Percentiles rank a stretch among this genome's conserved stretches.
Conservation (phyloP, 2,888 invertebrate species). For the Osmoderma eremita region DNA sequence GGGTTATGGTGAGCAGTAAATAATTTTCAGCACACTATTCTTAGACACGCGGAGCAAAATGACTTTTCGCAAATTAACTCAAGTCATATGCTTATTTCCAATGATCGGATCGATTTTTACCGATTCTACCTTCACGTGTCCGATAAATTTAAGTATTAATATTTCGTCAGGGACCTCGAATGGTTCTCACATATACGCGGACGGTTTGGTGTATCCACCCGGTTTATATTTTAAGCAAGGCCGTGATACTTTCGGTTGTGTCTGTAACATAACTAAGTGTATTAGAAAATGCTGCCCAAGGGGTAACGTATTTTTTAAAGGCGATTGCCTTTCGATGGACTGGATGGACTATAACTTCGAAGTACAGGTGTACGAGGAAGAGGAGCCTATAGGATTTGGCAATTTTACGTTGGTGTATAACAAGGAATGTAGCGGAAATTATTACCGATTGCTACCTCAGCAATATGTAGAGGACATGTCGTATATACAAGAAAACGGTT, state of each 20-base stretch:
- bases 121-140: conserved; percentile 9
- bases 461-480: conserved; percentile 37
- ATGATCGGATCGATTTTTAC: not conserved
- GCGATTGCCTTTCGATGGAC: not conserved
- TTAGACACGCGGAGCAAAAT: conserved; percentile 27
- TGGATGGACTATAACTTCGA: not conserved
- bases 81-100: conserved; percentile 1
- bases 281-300: conserved; percentile 25
- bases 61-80: conserved; percentile 21
- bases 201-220: conserved; percentile 14
- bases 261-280: conserved; percentile 23
- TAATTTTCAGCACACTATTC: conserved; percentile 10
- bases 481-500: conserved; percentile 44
- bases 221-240: conserved; percentile 4
- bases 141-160: conserved; percentile 21
- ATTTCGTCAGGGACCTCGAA: not conserved
- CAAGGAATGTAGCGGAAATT: conserved; percentile 5
- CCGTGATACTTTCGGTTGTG: conserved; percentile 20
- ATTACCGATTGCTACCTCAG: conserved; percentile 33
- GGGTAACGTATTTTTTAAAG: not conserved
- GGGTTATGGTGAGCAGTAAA: conserved; percentile 5
- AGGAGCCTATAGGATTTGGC: conserved; percentile 1
- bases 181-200: not conserved
- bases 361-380: not conserved
- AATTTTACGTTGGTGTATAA: conserved; percentile 40